phyloP scores from a whole-genome alignment of 2,113 vertebrate species.

The Antennarius striatus region DNA sequence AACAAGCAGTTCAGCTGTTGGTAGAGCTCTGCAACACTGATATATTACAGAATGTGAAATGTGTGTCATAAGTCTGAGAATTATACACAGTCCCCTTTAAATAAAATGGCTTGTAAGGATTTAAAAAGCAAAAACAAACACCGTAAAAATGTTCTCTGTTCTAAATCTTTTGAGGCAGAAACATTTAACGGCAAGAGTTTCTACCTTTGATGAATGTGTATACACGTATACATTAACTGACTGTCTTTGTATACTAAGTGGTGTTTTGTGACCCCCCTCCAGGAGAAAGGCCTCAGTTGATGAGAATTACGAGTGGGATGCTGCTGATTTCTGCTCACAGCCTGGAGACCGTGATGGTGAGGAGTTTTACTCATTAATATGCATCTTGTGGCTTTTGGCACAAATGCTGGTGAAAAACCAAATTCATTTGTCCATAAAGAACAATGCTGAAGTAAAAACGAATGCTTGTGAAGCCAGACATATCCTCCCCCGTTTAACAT shows the following conservation, averaged over 20 bases:
- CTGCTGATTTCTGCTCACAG: slow-evolving; percentile 59
- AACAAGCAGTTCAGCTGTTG: not conserved
- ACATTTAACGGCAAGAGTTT: not conserved
- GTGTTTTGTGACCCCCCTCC: slow-evolving; percentile 36
- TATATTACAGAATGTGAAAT: not conserved
- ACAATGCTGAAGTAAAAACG: not conserved
- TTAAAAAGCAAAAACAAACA: no score
- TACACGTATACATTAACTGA: slow-evolving; percentile 6
- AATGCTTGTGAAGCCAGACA: not conserved
- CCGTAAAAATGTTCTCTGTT: not conserved
- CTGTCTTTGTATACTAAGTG: slow-evolving; percentile 2
- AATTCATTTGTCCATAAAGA: not conserved
- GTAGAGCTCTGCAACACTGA: not conserved
- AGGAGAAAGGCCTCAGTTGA: slow-evolving; percentile 77
- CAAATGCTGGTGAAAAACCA: not conserved
- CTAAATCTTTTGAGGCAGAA: not conserved
- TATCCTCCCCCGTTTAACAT: no score
- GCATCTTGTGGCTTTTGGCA: not conserved
- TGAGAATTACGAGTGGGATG: slow-evolving; percentile 83
- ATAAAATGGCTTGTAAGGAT: no score
- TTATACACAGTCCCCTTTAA: no score
- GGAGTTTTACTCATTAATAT: slow-evolving; percentile 3
- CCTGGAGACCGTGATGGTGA: slow-evolving; percentile 56
- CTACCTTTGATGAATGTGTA: not conserved
- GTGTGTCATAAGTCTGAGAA: not conserved